Base-by-base conservation (phyloP, 2,797 vertebrate species). In the Linurgus olivaceus region DNA sequence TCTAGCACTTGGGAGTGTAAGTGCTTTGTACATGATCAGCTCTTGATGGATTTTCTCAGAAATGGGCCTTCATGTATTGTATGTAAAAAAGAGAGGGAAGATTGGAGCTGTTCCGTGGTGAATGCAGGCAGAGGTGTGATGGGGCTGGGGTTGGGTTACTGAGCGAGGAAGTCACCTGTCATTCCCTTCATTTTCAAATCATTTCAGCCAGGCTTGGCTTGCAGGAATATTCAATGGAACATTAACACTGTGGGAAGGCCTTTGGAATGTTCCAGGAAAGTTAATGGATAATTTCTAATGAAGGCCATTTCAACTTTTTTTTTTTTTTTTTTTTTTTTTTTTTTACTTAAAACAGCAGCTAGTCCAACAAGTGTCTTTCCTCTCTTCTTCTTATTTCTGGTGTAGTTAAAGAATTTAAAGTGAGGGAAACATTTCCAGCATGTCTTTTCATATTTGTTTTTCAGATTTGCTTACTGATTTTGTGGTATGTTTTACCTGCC, bases 41-140 rank as follows among this genome's bases (percentile, higher is more conserved):
- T 70, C 81, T 10, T 90, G 92, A 93, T 92, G 73, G 84, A 48
- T 92, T 93, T 68, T 91, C 87, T 61, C 89, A 38, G 89, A 90
- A 93, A 86, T 75, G 61, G 40, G 23, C 35, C 68, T 83, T 85
- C 6, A 3, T 65, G 44, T 82, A 47, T 74, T 82, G 68, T 91
- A 35, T 40, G 58, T 61, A 38, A 59, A 93, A 74, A 90, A 37
- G 65, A 79, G 67, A 48, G 68, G 61, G 19, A 31, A 42, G 86
- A 63, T 63, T 38, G 88, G 19, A 86, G 45, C 61, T 24, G 65
- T 66, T 76, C 0, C 0, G 3, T 48, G 78, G 35, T 83, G 78
- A 80, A 83, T 79, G 75, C 61, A 45, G 89, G 45, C n/a, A 6
- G 8, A 91, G 74, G 68, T 58, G 71, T 67, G 90, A 79, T 74